A percentile compares a stretch with the other conserved stretches of the same genome.
These are phyloP conservation scores for Venturia canescens DNA, from an alignment of 1,140 invertebrate genomes.

Conservation along the genomic window DNA sequence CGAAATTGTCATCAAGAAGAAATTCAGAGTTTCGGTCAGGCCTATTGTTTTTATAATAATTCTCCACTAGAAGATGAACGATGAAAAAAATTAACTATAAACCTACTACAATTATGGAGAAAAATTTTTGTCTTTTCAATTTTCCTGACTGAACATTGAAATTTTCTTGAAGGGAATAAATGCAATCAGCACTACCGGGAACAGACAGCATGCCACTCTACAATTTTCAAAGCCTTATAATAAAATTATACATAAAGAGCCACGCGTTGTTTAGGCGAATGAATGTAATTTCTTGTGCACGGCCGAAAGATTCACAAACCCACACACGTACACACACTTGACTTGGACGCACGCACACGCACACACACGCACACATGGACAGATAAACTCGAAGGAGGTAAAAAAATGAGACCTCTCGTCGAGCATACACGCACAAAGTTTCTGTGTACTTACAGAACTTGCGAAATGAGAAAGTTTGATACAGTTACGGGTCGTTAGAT, in stretches of 20 bases:
- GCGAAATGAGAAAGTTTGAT: conserved; percentile 36
- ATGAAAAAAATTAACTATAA: no score
- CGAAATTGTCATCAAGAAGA: no score
- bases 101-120: no score
- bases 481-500: conserved; percentile 38
- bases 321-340: not conserved
- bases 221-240: not conserved
- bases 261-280: conserved; percentile 1
- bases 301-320: conserved; percentile 8
- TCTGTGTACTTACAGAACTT: conserved; percentile 39
- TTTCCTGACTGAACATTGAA: no score
- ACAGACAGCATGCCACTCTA: conserved; percentile 30
- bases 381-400: no score
- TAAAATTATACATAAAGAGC: not conserved
- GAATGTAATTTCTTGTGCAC: conserved; percentile 6
- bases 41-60: no score
- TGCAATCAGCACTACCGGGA: not conserved
- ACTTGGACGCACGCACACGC: no score
- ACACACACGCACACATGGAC: not conserved
- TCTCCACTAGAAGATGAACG: no score
- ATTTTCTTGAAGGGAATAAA: not conserved
- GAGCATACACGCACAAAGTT: conserved; percentile 23
- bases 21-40: no score
- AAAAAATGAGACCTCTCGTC: conserved; percentile 10
- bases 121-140: no score